Evolutionary conservation across 2,888 invertebrate genomes (phyloP), one percentile per base, ranked within the genome.

Genomic region (Coelopa pilipes): DNA sequence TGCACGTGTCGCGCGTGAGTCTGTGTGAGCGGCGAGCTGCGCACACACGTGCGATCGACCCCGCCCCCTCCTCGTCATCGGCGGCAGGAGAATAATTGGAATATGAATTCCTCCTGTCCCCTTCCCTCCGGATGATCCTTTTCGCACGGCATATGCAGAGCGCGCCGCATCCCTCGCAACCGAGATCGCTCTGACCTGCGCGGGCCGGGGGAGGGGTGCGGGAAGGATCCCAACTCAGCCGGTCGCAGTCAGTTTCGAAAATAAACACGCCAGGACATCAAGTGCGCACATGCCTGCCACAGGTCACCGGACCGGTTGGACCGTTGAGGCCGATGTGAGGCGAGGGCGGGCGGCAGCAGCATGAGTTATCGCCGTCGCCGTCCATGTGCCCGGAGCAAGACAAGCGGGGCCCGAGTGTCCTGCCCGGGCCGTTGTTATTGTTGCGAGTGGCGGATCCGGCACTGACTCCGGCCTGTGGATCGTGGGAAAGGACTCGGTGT

Each of bases 281-380:
- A 63, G 70, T 63, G 70, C 50, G 70, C 70, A 70, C 70, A 70
- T 62, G 70, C 63, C 63, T 24, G 62, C 53, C 45, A 70, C 70
- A 70, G 62, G 62, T 62, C 24, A n/a, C 50, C 19, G 46, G 45
- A 17, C 21, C 24, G 57, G 10, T 4, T 12, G 11, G 21, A 13
- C 57, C n/a, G n/a, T n/a, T n/a, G 34, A 59, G 19, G 13, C 17
- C 19, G 9, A 21, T 1, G 46, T 1, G 13, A 69, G 57, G 19
- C 21, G 34, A n/a, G 21, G 34, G 34, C 7, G 34, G 34, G 7
- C 34, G 34, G 19, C 11, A 62, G 34, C 15, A n/a, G 5, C n/a
- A 17, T 55, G 34, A 53, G 55, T 68, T 55, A 57, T 57, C 4
- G 7, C n/a, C n/a, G n/a, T n/a, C n/a, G 34, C 7, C 65, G 11